phyloP scores from a whole-genome alignment of 2,113 vertebrate species.

The Triplophysa tibetana region DNA sequence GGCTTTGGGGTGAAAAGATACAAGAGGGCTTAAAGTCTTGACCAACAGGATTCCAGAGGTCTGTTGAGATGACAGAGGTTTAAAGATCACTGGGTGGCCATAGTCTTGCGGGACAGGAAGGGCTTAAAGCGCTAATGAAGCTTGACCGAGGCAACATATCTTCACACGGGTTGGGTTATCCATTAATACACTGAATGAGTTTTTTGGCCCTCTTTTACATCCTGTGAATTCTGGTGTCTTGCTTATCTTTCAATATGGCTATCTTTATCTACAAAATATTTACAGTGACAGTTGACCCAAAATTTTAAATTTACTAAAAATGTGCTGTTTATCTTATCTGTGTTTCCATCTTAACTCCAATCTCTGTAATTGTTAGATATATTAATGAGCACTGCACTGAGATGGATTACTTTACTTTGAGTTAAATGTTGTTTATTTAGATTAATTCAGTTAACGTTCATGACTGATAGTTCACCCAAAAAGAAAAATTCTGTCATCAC shows the following conservation, averaged over 20 bases:
- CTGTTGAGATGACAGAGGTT: conserved; percentile 46
- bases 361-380: neutral
- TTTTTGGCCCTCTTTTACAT: conserved; percentile 4
- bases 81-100: conserved; percentile 43
- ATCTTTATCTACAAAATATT: neutral
- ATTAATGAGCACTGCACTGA: no score
- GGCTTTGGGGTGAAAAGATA: conserved; percentile 52
- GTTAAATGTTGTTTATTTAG: no score
- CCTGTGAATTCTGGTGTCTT: neutral
- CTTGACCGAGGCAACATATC: conserved; percentile 42
- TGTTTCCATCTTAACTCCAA: neutral
- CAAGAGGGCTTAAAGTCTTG: conserved; percentile 53
- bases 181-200: conserved; percentile 33
- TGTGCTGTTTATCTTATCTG: neutral
- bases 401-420: no score
- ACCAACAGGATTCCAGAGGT: conserved; percentile 57
- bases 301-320: no score
- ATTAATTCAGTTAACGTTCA: no score
- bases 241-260: neutral
- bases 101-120: conserved; percentile 46
- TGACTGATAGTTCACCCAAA: no score
- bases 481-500: no score
- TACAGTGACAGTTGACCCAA: neutral
- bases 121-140: conserved; percentile 46
- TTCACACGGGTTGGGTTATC: conserved; percentile 33